Percentiles rank a stretch among this genome's conserved stretches.
Conservation (phyloP, 2,113 vertebrate genomes). For the Baryphthengus martii region DNA sequence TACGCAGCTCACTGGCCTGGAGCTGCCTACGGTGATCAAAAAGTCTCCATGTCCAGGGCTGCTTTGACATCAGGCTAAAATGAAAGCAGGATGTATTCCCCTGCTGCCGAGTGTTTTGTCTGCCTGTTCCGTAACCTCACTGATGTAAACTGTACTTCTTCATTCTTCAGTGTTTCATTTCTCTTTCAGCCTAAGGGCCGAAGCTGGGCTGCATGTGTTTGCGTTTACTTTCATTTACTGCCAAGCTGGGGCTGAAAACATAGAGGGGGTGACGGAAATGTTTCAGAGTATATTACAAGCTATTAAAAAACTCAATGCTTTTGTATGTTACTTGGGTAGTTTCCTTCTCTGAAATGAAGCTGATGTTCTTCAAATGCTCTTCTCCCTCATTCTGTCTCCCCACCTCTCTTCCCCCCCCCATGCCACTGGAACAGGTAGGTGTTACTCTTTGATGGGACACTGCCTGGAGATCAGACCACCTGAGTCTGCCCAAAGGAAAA, state of each 20-base stretch:
- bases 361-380: neutral
- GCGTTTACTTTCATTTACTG: conserved; percentile 44
- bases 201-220: neutral
- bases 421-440: neutral
- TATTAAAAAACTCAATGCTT: conserved; percentile 33
- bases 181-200: conserved; percentile 22
- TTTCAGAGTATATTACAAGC: conserved; percentile 20
- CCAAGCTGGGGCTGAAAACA: neutral
- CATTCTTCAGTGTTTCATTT: conserved; percentile 36
- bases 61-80: neutral
- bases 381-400: neutral
- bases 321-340: neutral
- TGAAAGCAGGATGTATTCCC: neutral
- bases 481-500: neutral
- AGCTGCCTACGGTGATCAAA: neutral
- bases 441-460: neutral
- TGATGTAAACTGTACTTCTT: conserved; percentile 1
- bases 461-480: neutral
- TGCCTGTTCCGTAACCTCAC: conserved; percentile 44
- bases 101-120: conserved; percentile 29
- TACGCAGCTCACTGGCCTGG: neutral
- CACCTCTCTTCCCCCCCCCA: neutral
- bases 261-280: conserved; percentile 21
- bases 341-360: neutral
- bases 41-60: neutral